Base-by-base conservation (phyloP, 1,140 invertebrate genomes). In the Diplogasteroides magnus region DNA sequence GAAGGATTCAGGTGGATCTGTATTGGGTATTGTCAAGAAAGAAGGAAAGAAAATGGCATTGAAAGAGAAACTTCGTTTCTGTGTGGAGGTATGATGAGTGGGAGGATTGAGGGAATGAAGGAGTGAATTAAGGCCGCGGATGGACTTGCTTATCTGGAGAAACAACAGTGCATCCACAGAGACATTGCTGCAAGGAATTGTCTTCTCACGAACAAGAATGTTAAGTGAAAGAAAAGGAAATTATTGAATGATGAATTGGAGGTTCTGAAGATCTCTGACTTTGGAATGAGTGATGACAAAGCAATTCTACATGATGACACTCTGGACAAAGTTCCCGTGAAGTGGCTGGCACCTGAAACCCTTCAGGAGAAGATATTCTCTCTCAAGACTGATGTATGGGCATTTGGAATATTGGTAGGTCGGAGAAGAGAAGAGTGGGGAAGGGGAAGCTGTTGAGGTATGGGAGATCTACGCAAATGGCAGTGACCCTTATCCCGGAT, bases 271-370 rank as follows among this genome's bases (percentile, higher is more conserved):
- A 77, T 76, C 3, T 61, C 64, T 1, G 75, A 76, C 65, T 77
- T 77, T 58, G 75, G 76, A 27, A 76, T 77, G 76, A 55, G 56
- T 19, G 76, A 77, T 59, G 68, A 77, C 15, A 57, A 60, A 23
- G 62, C 27, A 25, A 64, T 59, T n/a, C 26, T 75, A 14, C 48
- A 37, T 31, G 74, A 97, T 85, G 94, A 90, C 64, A 95, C 92
- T 25, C 92, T 96, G 83, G 90, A 90, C 86, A 88, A 88, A 86
- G 61, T 89, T 74, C 90, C 90, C 31, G 89, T 91, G 69, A 86
- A 90, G 76, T 91, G 90, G 90, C 75, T 83, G 63, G 81, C 82
- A 11, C 73, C 75, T 11, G 83, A 83, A 63, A 82, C 80, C 13
- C 69, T 83, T 19, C 75, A 77, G 28, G 65, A 77, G 3, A 75